Percentiles rank a stretch among this genome's conserved stretches.
phyloP scores from a whole-genome alignment of 1,140 invertebrate genomes.

The Gonatopus flavifemur region DNA sequence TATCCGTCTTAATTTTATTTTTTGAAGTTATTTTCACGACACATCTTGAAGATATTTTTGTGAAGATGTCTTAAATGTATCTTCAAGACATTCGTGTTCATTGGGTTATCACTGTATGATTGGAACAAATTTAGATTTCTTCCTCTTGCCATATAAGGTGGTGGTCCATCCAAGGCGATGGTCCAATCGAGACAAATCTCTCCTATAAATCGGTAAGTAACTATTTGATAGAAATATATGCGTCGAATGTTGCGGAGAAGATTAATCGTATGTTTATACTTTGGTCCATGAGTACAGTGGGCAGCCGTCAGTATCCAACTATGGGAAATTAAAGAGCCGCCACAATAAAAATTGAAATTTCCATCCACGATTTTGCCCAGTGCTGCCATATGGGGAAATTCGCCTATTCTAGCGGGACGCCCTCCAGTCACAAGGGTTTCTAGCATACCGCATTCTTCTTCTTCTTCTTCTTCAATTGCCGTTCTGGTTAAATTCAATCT shows the following conservation, averaged over 20 bases:
- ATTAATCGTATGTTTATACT: slow-evolving; percentile 20
- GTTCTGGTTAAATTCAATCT: background rate
- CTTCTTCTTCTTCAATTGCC: background rate
- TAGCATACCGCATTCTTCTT: background rate
- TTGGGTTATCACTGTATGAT: no score
- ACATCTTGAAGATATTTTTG: no score
- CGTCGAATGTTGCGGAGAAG: background rate
- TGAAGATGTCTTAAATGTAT: no score
- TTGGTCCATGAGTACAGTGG: slow-evolving; percentile 42
- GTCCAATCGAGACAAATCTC: no score
- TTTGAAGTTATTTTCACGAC: no score
- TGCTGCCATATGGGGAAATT: slow-evolving; percentile 66
- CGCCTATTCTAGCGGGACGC: slow-evolving; percentile 23
- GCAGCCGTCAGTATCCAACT: slow-evolving; percentile 54
- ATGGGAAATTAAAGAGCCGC: slow-evolving; percentile 50
- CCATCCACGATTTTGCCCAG: slow-evolving; percentile 37
- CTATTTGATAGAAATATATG: background rate
- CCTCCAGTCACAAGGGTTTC: slow-evolving; percentile 20
- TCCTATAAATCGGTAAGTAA: no score
- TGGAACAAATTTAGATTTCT: no score
- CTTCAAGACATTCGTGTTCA: no score
- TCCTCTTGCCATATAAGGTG: no score
- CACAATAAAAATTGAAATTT: slow-evolving; percentile 45
- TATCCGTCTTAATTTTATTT: no score
- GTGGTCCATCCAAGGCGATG: no score